Base-by-base conservation (phyloP, 2,888 invertebrate species). In the Nomada goodeniana region DNA sequence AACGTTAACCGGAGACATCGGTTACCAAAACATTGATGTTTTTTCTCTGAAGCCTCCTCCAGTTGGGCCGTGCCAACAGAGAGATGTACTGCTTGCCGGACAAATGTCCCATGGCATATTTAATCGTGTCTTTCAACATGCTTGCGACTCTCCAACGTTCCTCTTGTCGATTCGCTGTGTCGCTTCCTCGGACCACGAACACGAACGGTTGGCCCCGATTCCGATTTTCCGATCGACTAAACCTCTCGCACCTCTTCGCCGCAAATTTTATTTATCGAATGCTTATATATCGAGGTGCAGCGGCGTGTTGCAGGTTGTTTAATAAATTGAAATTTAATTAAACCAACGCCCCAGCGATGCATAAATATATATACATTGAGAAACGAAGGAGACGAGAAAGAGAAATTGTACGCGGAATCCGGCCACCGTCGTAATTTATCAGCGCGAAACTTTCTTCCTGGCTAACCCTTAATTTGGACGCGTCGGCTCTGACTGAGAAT, bases 31-130 rank as follows among this genome's bases (percentile, higher is more conserved):
- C 10, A 61, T 86, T 61, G 4, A 63, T n/a, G 44, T 88, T 76
- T 11, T 20, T 53, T 63, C 75, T 84, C 75, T 82, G 82, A 44
- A 65, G 67, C 55, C 89, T 89, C 67, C 92, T 87, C 91, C 90
- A 91, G 68, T 85, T 82, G 18, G 92, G 92, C 50, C 80, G 87
- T 2, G 92, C 91, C 18, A 92, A 81, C 55, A 89, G 60, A 29
- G 89, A 83, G 68, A 80, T 88, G 81, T 92, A 86, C 74, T 89
- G 85, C 55, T 88, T 80, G 26, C 63, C 86, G 68, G 92, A 89
- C 65, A 92, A 88, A 86, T 92, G 92, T 82, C 86, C 88, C 86
- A 89, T 88, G 44, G 91, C 91, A 80, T 92, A 92, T 88, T 89
- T 92, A 75, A 92, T 85, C 85, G 90, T 91, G 71, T 85, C 89